Evolutionary conservation across 2,888 invertebrate genomes (phyloP).

Genomic region (Drosophila diplacantha): DNA sequence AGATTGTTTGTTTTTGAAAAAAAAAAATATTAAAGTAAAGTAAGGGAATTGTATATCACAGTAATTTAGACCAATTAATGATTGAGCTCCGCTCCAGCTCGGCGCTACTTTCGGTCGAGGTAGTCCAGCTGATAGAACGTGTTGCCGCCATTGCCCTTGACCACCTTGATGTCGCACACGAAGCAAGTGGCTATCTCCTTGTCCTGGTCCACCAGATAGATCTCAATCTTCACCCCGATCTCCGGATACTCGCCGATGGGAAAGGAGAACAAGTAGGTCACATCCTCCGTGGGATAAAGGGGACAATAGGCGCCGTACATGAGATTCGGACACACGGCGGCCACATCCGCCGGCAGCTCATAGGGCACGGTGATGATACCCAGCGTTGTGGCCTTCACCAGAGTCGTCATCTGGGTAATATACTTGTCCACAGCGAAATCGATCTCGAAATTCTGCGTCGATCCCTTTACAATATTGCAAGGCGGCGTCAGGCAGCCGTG

Average conservation of each 20-base stretch:
- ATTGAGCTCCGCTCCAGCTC: background rate
- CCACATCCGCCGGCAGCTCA: conserved; percentile 70
- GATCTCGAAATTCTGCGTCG: conserved; percentile 65
- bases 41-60: conserved; percentile 49
- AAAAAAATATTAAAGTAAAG: conserved; percentile 3
- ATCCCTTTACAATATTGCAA: conserved; percentile 72
- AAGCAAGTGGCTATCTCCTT: conserved; percentile 67
- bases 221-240: conserved; percentile 73
- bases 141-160: conserved; percentile 47
- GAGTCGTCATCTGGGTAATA: conserved; percentile 53
- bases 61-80: conserved; percentile 29
- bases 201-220: conserved; percentile 72
- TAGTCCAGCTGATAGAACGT: conserved; percentile 50
- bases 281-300: conserved; percentile 74
- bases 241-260: conserved; percentile 75
- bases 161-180: conserved; percentile 74
- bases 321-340: conserved; percentile 73
- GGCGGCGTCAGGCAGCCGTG: conserved; percentile 71
- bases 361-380: conserved; percentile 75
- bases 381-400: conserved; percentile 73
- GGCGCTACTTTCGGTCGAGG: conserved; percentile 30
- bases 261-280: conserved; percentile 73
- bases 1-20: conserved; percentile 11
- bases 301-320: conserved; percentile 75
- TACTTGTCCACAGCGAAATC: conserved; percentile 69